phyloP scores from a whole-genome alignment of 1,140 invertebrate species.

The Pogonognathellus flavescens region DNA sequence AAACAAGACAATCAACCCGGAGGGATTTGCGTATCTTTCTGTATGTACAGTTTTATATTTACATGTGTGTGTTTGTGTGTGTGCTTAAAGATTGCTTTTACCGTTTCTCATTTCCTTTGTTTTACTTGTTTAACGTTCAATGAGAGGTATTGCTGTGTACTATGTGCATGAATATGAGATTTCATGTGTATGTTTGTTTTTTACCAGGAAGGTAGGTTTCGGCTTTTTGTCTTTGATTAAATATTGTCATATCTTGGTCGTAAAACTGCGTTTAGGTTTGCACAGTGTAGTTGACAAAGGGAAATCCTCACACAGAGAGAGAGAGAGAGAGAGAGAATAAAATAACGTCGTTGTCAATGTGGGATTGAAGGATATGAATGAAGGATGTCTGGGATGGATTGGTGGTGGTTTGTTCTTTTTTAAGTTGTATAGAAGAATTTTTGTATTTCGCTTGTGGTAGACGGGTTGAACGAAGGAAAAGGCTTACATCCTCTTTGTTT shows the following conservation, averaged over 20 bases:
- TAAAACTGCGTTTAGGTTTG: too few species aligned
- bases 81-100: background rate
- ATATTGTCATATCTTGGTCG: background rate
- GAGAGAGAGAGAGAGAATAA: background rate
- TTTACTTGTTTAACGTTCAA: background rate
- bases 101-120: background rate
- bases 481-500: slow-evolving; percentile 28
- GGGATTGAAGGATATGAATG: too few species aligned
- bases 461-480: background rate
- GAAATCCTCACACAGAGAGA: background rate
- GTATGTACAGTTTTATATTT: too few species aligned
- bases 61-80: background rate
- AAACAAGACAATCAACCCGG: background rate
- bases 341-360: background rate
- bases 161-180: too few species aligned
- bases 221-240: slow-evolving; percentile 5
- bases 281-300: slow-evolving; percentile 13
- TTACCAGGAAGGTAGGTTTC: background rate
- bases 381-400: too few species aligned
- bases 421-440: too few species aligned
- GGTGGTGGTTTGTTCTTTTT: too few species aligned
- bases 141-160: too few species aligned
- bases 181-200: too few species aligned
- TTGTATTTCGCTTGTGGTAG: background rate
- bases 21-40: background rate